phyloP scores from a whole-genome alignment of 2,797 vertebrate species.

The Ataeniobius toweri region DNA sequence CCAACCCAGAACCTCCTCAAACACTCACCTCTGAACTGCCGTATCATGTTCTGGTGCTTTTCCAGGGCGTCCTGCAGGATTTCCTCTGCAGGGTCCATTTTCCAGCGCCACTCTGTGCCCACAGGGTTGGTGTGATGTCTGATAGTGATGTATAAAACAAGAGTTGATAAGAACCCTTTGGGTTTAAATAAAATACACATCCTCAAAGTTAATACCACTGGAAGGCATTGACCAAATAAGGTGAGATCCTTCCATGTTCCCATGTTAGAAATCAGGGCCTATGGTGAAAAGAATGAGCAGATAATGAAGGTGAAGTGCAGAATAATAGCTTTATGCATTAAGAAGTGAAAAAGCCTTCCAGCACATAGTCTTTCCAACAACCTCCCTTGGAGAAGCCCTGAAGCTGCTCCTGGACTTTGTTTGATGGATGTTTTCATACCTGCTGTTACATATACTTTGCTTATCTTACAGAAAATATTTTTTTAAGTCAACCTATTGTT shows the following conservation, averaged over 20 bases:
- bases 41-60: slow-evolving; percentile 92
- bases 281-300: no score
- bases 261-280: no score
- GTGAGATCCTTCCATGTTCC: no score
- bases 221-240: no score
- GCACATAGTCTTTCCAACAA: not conserved
- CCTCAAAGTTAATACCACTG: not conserved
- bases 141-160: slow-evolving; percentile 1
- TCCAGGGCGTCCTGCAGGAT: slow-evolving; percentile 89
- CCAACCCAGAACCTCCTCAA: not conserved
- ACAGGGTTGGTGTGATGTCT: slow-evolving; percentile 98
- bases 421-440: not conserved
- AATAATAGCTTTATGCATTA: not conserved
- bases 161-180: not conserved
- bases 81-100: slow-evolving; percentile 91
- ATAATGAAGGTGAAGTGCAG: not conserved
- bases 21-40: slow-evolving; percentile 90
- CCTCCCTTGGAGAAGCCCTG: not conserved
- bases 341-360: not conserved
- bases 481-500: not conserved
- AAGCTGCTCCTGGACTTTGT: not conserved
- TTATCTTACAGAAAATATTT: not conserved
- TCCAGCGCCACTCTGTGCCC: slow-evolving; percentile 96
- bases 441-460: not conserved
- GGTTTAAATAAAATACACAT: not conserved